phyloP scores from a whole-genome alignment of 2,113 vertebrate genomes.

The Dryoscopus gambensis region DNA sequence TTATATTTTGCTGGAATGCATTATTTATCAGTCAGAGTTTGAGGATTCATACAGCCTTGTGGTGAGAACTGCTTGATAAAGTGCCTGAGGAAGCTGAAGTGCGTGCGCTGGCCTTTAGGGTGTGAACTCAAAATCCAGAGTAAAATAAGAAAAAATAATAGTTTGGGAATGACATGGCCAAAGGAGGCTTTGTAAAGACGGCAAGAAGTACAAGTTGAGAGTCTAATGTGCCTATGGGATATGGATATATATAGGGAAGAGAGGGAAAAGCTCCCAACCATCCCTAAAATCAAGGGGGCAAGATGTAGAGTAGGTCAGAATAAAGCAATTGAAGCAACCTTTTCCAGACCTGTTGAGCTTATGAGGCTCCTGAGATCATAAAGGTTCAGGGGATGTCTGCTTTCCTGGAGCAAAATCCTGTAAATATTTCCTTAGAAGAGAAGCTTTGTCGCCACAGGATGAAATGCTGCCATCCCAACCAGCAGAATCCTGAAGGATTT shows the following conservation, averaged over 20 bases:
- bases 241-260: not conserved
- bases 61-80: not conserved
- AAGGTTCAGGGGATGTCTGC: not conserved
- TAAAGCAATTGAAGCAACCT: not conserved
- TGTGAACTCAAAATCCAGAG: not conserved
- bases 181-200: not conserved
- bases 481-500: not conserved
- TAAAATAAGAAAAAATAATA: not conserved
- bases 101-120: not conserved
- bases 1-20: conserved; percentile 50
- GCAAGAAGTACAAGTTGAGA: not conserved
- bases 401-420: not conserved
- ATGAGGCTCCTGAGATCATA: not conserved
- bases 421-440: not conserved
- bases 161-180: not conserved
- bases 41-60: not conserved
- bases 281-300: not conserved
- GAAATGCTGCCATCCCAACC: not conserved
- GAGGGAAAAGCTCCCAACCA: not conserved
- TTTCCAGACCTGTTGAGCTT: not conserved
- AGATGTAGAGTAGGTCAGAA: not conserved
- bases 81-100: not conserved
- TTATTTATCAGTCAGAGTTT: conserved; percentile 36
- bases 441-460: not conserved
- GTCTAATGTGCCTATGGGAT: not conserved